Evolutionary conservation across 2,113 vertebrate species (phyloP).

Genomic region (Gobio gobio): DNA sequence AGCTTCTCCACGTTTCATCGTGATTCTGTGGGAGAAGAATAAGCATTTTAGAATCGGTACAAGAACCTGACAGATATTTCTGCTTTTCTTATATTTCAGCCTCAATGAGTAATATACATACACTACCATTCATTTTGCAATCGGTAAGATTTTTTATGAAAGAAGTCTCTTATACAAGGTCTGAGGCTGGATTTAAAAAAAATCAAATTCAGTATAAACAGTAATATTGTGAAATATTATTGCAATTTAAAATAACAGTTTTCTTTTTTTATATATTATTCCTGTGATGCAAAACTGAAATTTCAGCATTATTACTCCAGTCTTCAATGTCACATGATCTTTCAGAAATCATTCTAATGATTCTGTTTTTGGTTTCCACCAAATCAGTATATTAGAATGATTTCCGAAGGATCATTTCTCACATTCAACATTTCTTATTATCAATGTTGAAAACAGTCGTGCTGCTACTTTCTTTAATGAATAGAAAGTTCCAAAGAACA

Average conservation of each 20-base stretch:
- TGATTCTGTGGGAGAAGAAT: constrained; percentile 82
- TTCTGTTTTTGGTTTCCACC: not conserved
- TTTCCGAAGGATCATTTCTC: too few species aligned
- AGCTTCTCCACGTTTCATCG: constrained; percentile 98
- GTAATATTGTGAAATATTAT: not conserved
- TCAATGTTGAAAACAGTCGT: not conserved
- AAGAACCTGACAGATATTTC: not conserved
- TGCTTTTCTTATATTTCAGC: not conserved
- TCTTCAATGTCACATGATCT: not conserved
- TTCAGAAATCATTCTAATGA: not conserved
- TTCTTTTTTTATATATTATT: too few species aligned
- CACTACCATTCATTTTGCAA: too few species aligned
- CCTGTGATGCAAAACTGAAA: not conserved
- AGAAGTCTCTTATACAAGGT: not conserved
- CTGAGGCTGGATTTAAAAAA: not conserved
- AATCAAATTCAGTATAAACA: not conserved
- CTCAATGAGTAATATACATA: not conserved
- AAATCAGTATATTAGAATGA: too few species aligned
- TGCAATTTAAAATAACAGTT: not conserved
- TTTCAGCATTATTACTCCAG: not conserved
- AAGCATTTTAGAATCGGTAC: too few species aligned
- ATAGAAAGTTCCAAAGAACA: too few species aligned
- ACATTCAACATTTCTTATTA: not conserved
- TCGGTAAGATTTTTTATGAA: not conserved
- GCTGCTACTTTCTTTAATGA: not conserved